Evolutionary conservation across 1,140 invertebrate genomes (phyloP).

Genomic region (Limonius californicus): DNA sequence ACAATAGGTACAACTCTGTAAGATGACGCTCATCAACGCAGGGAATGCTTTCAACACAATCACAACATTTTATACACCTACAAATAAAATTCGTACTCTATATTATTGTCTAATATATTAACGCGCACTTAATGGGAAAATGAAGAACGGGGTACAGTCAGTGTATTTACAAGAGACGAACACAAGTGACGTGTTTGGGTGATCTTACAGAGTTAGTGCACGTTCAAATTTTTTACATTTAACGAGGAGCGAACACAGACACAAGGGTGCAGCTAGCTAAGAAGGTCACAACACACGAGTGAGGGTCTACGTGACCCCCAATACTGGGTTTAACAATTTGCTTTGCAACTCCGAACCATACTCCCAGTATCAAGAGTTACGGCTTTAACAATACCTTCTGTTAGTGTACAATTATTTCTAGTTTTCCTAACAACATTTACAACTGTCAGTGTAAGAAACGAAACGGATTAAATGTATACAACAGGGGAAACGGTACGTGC

Average conservation of each 20-base stretch:
- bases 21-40: constrained; percentile 30
- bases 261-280: constrained; percentile 39
- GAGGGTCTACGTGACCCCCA: constrained; percentile 26
- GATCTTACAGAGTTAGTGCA: constrained; percentile 30
- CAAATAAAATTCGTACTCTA: constrained; percentile 14
- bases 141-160: constrained; percentile 28
- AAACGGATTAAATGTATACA: not conserved
- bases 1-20: constrained; percentile 40
- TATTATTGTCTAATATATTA: constrained; percentile 37
- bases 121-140: constrained; percentile 13
- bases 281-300: constrained; percentile 47
- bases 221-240: constrained; percentile 30
- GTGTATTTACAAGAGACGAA: constrained; percentile 39
- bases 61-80: constrained; percentile 9
- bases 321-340: not conserved
- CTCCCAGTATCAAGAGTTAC: not conserved
- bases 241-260: constrained; percentile 41
- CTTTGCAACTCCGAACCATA: not conserved
- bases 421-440: constrained; percentile 15
- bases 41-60: constrained; percentile 2
- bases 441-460: not conserved
- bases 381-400: not conserved
- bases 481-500: constrained; percentile 1
- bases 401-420: constrained; percentile 15
- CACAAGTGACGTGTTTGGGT: constrained; percentile 26